A percentile compares a stretch with the other conserved stretches of the same genome.
These are phyloP conservation scores for Nixonia krombeini DNA, from an alignment of 1,140 invertebrate species.

Conservation along the genomic window DNA sequence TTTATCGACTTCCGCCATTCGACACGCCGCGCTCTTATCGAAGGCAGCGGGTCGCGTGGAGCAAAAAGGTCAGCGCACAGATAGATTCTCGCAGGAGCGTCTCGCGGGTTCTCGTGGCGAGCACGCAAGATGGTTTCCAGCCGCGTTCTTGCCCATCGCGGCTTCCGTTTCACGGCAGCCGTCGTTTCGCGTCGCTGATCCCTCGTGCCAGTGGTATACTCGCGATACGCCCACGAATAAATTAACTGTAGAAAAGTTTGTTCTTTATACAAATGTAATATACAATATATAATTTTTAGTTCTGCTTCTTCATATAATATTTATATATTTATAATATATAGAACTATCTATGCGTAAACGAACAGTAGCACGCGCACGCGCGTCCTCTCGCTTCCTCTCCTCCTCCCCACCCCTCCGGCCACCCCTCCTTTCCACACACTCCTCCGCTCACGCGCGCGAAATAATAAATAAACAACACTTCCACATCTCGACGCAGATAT, in stretches of 20 bases:
- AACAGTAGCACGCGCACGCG: slow-evolving; percentile 29
- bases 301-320: slow-evolving; percentile 54
- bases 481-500: slow-evolving; percentile 31
- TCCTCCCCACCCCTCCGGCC: slow-evolving; percentile 18
- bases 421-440: too few relatives aligned
- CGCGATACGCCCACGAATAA: slow-evolving; percentile 68
- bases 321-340: slow-evolving; percentile 65
- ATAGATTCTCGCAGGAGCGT: background rate
- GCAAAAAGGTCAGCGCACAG: background rate
- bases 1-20: background rate
- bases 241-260: slow-evolving; percentile 70
- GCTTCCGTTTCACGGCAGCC: slow-evolving; percentile 8
- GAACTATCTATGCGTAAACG: slow-evolving; percentile 63
- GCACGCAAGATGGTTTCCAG: background rate
- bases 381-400: slow-evolving; percentile 7
- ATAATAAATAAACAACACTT: slow-evolving; percentile 59
- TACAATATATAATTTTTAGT: slow-evolving; percentile 67
- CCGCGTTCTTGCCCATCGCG: slow-evolving; percentile 15
- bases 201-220: slow-evolving; percentile 51
- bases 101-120: background rate
- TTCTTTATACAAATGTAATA: slow-evolving; percentile 72
- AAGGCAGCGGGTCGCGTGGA: slow-evolving; percentile 1
- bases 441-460: slow-evolving; percentile 35
- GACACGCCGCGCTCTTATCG: slow-evolving; percentile 5
- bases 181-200: slow-evolving; percentile 26